phyloP scores from a whole-genome alignment of 2,888 invertebrate species.

The Bombylius major region DNA sequence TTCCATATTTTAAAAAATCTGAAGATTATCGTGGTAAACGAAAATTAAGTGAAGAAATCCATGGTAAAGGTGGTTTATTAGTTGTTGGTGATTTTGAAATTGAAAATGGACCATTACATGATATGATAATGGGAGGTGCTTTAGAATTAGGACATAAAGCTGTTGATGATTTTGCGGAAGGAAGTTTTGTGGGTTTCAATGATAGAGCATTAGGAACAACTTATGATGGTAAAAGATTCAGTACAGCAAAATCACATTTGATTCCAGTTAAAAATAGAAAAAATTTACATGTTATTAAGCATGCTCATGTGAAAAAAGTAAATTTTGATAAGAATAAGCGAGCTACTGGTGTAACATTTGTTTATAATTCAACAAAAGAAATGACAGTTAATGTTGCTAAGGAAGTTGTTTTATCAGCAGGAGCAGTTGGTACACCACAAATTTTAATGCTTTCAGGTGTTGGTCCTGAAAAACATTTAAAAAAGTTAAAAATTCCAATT shows the following conservation, averaged over 20 bases:
- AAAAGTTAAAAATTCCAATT: slow-evolving; percentile 19
- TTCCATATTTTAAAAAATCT: slow-evolving; percentile 40
- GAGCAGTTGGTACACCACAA: slow-evolving; percentile 28
- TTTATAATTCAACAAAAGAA: slow-evolving; percentile 29
- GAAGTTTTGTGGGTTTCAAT: slow-evolving; percentile 39
- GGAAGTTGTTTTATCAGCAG: slow-evolving; percentile 30
- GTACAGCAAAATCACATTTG: slow-evolving; percentile 61
- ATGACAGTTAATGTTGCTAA: slow-evolving; percentile 19
- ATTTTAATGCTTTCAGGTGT: slow-evolving; percentile 31
- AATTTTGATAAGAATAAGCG: slow-evolving; percentile 37
- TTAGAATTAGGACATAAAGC: slow-evolving; percentile 44
- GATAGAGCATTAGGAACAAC: slow-evolving; percentile 37
- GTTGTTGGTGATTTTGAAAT: slow-evolving; percentile 33
- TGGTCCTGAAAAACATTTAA: slow-evolving; percentile 23
- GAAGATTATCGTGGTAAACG: slow-evolving; percentile 28
- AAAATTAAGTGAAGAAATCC: slow-evolving; percentile 18
- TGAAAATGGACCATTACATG: slow-evolving; percentile 11
- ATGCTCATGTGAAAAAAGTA: slow-evolving; percentile 43
- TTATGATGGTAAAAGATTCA: slow-evolving; percentile 55
- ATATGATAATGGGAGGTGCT: slow-evolving; percentile 40
- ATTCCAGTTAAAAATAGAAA: slow-evolving; percentile 37
- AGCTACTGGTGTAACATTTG: slow-evolving; percentile 40
- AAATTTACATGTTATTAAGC: slow-evolving; percentile 47
- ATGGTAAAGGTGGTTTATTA: slow-evolving; percentile 39
- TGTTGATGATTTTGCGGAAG: slow-evolving; percentile 30